phyloP scores from a whole-genome alignment of 2,113 vertebrate species.

The Hipposideros armiger region DNA sequence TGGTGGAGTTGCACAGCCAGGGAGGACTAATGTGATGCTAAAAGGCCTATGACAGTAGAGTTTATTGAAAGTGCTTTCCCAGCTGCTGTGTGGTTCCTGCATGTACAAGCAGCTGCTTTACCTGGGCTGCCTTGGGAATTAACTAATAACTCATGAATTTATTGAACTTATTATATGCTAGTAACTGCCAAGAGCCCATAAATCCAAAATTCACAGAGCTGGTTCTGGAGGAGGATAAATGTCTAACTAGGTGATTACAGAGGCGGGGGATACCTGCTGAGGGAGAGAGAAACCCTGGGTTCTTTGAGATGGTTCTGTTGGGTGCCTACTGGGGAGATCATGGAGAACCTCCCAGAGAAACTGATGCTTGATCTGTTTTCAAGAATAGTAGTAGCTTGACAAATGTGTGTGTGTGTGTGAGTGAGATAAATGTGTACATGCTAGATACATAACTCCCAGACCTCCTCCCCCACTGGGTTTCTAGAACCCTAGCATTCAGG shows the following conservation, averaged over 20 bases:
- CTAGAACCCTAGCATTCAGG: background rate
- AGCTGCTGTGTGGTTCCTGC: background rate
- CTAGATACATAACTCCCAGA: background rate
- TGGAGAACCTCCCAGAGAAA: background rate
- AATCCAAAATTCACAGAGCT: background rate
- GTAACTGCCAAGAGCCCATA: background rate
- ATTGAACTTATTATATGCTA: background rate
- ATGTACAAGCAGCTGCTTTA: background rate
- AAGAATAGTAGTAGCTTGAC: background rate
- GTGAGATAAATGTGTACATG: background rate
- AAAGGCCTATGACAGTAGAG: background rate
- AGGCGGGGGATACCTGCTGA: background rate
- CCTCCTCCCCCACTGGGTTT: background rate
- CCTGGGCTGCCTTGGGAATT: background rate
- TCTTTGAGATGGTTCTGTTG: background rate
- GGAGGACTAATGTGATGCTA: background rate
- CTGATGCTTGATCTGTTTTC: background rate
- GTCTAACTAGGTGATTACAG: background rate
- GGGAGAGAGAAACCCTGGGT: background rate
- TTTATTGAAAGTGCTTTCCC: background rate
- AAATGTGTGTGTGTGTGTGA: background rate
- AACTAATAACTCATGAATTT: conserved; percentile 13
- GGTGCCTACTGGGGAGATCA: background rate
- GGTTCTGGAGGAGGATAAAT: background rate
- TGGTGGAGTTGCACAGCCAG: background rate